Evolutionary conservation across 2,113 vertebrate genomes (phyloP), one percentile per base, ranked within the genome.

Genomic region (Thalassoma bifasciatum): DNA sequence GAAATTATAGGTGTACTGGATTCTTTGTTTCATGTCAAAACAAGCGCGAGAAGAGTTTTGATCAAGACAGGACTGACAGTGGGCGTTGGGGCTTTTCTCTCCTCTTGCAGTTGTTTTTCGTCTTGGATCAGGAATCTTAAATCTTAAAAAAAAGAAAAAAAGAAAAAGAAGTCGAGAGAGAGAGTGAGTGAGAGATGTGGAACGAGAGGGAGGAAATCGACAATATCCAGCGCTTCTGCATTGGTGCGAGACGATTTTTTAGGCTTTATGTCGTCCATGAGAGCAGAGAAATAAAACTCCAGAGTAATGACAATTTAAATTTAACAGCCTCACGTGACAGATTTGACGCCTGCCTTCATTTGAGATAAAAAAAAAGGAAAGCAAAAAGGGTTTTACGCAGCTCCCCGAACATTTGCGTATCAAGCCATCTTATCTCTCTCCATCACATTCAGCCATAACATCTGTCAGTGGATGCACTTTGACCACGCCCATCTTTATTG

Each of bases 1-100:
- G 44, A 26, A 85, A 81, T 85, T 80, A 65, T 17, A 36, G 47
- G 70, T 86, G 79, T 79, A 81, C 76, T 63, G 78, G 72, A 75
- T 51, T 42, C 70, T 57, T 77, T 86, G 34, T 72, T 76, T 58
- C 81, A 76, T 92, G 75, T 53, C 52, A 75, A 59, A 70, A 72
- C 38, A 69, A 79, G 80, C 74, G 89, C 89, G 83, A 88, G 92
- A 93, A 77, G 91, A 92, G 82, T 88, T 87, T 86, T 94, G 92
- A 95, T 95, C 94, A 94, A 94, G 95, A 93, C 90, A 86, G 92
- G 92, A 92, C 91, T 91, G 92, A 91, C 92, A 89, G 93, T 94
- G 94, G 95, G 91, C 92, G 94, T 87, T 86, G 92, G 93, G 94
- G 93, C 58, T 86, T 88, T 88, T 90, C 86, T 87, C 74, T 92